Evolutionary conservation across 1,140 invertebrate species (phyloP), one percentile per base, ranked within the genome.

Genomic region (Drosophila rufa): DNA sequence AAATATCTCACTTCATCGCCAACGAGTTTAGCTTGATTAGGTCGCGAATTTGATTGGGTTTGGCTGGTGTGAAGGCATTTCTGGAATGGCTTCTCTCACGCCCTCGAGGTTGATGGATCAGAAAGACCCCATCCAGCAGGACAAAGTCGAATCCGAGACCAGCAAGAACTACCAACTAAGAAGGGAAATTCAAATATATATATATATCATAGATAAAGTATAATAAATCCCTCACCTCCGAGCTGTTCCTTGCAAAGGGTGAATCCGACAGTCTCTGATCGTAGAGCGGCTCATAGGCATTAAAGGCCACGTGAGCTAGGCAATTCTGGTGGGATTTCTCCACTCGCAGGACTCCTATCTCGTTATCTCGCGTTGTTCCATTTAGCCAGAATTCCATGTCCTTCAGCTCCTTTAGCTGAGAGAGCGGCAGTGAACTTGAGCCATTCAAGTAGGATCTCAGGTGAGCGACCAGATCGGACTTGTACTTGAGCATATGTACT

Each of bases 11-110:
- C 62, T 51, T 45, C 4, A 38, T 25, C 6, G 61, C 17, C 36
- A 80, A 61, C 8, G 47, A 30, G 36, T 73, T 79, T 30, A 82
- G 68, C 53, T 59, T 80, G 62, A 76, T 82, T 61, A 64, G 43
- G 40, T 66, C 43, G 9, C 4, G 40, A 25, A 67, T 62, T 40
- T 70, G 56, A 3, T 51, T 9, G 9, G 17, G 14, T 15, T 66
- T 40, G 9, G 22, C 15, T n/a, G 9, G n/a, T 5, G 9, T 6
- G 15, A n/a, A n/a, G 14, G 15, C 2, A 6, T 6, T 38, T n/a
- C 7, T 2, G 0, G 3, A 11, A 42, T 11, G 43, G 12, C 11
- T 6, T 33, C 12, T 15, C 6, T 17, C 17, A 25, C n/a, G 42
- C 4, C 3, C 45, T 6, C 3, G 4, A 11, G 40, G 55, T 5